Evolutionary conservation across 2,113 vertebrate species (phyloP), one percentile per base, ranked within the genome.

Genomic region (Phrynosoma blainvillii): DNA sequence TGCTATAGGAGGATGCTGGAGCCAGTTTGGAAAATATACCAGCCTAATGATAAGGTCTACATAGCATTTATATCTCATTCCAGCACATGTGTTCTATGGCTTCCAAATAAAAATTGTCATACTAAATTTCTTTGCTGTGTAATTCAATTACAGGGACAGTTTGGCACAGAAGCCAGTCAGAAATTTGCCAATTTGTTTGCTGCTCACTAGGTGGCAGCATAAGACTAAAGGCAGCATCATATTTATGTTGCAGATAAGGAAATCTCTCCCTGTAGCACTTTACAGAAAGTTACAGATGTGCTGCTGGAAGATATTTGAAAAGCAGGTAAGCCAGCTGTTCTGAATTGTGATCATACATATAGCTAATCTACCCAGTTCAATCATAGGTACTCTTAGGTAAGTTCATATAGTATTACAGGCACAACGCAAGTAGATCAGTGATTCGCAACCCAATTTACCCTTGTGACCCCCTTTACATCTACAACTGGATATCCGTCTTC

Each of bases 131-230:
- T n/a, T 71, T 71, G 18, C 8, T 68, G 42, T 20, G 5, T 16
- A 36, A 14, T 36, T 47, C n/a, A 36, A 40, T 65, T 70, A 30
- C 40, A 83, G n/a, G 42, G 62, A 66, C 59, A 68, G 4, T 12
- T 62, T 80, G 20, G 1, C 30, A 56, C 74, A 76, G 36, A 4
- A 23, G 36, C 2, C 25, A 1, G 13, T 36, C 14, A 62, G 5
- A 30, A 21, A 52, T 16, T 83, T 76, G 80, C 16, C 52, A 5
- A 10, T 7, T 52, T 84, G 47, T 68, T 87, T 0, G 5, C 3
- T 62, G 0, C 1, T 90, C 96, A 87, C 95, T 92, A 97, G 96
- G 83, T 95, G 97, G 96, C 96, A 94, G 71, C 87, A 79, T 78
- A 32, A 88, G 78, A 7, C 87, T 14, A 59, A n/a, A 83, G 18